Evolutionary conservation across 2,113 vertebrate genomes (phyloP), one percentile per base, ranked within the genome.

Genomic region (Gallinago paraguaiae): DNA sequence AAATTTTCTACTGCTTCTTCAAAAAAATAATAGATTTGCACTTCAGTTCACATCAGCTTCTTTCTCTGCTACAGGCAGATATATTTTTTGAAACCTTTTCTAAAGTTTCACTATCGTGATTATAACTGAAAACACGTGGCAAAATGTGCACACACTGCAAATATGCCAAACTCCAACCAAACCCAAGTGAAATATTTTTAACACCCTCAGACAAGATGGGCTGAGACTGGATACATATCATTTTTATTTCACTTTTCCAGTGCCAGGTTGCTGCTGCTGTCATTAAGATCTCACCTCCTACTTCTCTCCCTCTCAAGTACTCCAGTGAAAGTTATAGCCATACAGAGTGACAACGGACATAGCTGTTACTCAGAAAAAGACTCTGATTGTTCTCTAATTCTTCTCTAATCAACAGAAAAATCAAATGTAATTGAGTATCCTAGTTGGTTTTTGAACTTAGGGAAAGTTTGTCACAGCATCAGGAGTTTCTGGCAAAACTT

Each of bases 11-110:
- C 65, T 68, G 31, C 14, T 78, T 23, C 27, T 69, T 89, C 56
- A 79, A 63, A 45, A 4, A 84, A 37, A 31, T 10, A 17, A 45
- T 4, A 25, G 45, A 43, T 28, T 37, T 61, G 17, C 24, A 37
- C 33, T 63, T 60, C 41, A 46, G 53, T 35, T 75, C 76, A 59
- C 13, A 53, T 59, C n/a, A 33, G 2, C 12, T 56, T 51, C 28
- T 77, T 18, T 77, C 69, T 48, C 35, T 65, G 17, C 30, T 57
- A 59, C 53, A 33, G 10, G 27, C 82, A 54, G 13, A 46, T 4
- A 5, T 1, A 10, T 35, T 54, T 82, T 74, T 53, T 1, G 0
- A 78, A 54, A 22, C 7, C 65, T 18, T 25, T 54, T 7, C 3
- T 41, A 3, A 88, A 53, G 8, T 75, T 82, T 71, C 22, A 50